Evolutionary conservation across 2,797 vertebrate species (phyloP), one percentile per base, ranked within the genome.

Genomic region (Podarcis lilfordi): DNA sequence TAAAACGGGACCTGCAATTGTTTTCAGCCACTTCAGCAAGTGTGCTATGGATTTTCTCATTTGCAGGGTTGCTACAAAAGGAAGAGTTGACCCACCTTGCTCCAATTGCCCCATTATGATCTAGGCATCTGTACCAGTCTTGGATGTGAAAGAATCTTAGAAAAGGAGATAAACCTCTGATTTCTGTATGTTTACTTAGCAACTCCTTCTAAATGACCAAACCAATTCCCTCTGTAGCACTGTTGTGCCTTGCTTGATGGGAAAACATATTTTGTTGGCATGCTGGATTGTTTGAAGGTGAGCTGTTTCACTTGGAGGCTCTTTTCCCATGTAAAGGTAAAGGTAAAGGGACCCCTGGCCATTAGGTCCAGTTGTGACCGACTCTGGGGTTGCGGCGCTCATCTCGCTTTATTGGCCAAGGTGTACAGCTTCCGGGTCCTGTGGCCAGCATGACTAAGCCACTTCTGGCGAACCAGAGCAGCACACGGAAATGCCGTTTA

Each of bases 211-310:
- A 93, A 93, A 92, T 88, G 10, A 4, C 69, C 72, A 75, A 86
- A 90, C 89, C 90, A 75, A 80, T 92, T 95, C 89, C 85, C 32
- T 88, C 89, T 93, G 87, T 90, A 93, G 68, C 23, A 89, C 40
- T 85, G 84, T 45, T 87, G 69, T 91, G 88, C 45, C 72, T 64
- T 87, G 40, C 40, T 93, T 35, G 78, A 89, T 85, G 90, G 37
- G 37, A 59, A 79, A 87, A 86, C 82, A 61, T 86, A 72, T 92
- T 93, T 92, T 59, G 80, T 72, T 84, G 87, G 43, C 68, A 64
- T 86, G 71, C 43, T 89, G 86, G 90, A 93, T 92, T 68, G 80
- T 93, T 84, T 77, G 92, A 92, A 80, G 29, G 3, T 80, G 69
- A 91, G 64, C 71, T 89, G 17, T 92, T 96, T 92, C 19, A 91